phyloP scores from a whole-genome alignment of 2,113 vertebrate species.

The Uria lomvia region DNA sequence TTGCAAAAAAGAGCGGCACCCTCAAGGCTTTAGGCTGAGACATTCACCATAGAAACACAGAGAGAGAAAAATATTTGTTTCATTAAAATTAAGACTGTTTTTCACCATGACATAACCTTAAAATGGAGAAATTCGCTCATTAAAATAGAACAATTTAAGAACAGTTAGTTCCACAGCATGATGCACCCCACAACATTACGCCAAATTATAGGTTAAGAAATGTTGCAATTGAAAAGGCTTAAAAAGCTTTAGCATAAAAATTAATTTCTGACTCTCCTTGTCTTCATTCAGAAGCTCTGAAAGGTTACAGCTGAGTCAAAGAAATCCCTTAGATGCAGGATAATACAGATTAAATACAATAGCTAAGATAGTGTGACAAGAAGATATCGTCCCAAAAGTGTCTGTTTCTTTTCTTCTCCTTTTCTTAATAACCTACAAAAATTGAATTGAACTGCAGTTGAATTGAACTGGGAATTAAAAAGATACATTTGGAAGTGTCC shows the following conservation, averaged over 20 bases:
- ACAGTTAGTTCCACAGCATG: conserved; percentile 62
- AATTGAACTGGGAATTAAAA: not conserved
- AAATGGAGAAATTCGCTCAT: conserved; percentile 37
- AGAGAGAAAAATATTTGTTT: conserved; percentile 66
- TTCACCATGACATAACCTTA: conserved; percentile 59
- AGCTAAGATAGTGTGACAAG: not conserved
- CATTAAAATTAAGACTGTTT: conserved; percentile 58
- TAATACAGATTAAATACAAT: conserved; percentile 14
- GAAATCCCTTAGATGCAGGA: conserved; percentile 4
- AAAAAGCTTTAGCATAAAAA: conserved; percentile 40
- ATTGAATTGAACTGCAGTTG: not conserved
- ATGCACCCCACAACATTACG: conserved; percentile 45
- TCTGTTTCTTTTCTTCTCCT: not conserved
- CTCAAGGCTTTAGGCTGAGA: conserved; percentile 38
- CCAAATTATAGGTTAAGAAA: conserved; percentile 65
- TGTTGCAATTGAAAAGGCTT: conserved; percentile 41
- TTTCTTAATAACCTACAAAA: not conserved
- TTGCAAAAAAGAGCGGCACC: not conserved
- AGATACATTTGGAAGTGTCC: not conserved
- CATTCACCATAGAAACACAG: not conserved
- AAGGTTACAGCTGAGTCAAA: conserved; percentile 47
- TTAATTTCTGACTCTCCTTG: conserved; percentile 48
- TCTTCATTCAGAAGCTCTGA: conserved; percentile 38
- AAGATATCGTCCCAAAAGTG: not conserved
- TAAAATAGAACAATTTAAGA: conserved; percentile 54